phyloP scores from a whole-genome alignment of 2,888 invertebrate species.

The Merodon equestris region DNA sequence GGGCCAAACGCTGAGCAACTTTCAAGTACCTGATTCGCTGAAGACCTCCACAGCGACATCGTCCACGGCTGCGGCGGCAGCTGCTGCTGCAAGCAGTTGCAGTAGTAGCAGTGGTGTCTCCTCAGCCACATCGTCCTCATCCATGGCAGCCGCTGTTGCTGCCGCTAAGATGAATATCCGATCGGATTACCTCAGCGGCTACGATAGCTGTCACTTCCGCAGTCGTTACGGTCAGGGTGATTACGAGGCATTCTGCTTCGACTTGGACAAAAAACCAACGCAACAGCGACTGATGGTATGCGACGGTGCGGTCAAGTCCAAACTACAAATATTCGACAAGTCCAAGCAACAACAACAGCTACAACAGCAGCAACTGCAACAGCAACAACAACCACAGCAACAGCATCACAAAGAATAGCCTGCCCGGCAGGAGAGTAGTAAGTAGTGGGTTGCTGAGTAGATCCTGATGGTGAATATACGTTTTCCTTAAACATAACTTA shows the following conservation, averaged over 20 bases:
- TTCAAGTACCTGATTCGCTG: slow-evolving; percentile 76
- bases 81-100: slow-evolving; percentile 55
- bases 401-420: not conserved
- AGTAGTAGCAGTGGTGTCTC: slow-evolving; percentile 67
- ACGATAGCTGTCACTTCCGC: slow-evolving; percentile 74
- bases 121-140: slow-evolving; percentile 64
- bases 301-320: slow-evolving; percentile 92
- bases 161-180: slow-evolving; percentile 75
- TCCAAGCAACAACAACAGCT: slow-evolving; percentile 79
- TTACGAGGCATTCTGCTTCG: slow-evolving; percentile 77
- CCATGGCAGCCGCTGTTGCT: slow-evolving; percentile 60
- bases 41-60: slow-evolving; percentile 71
- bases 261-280: slow-evolving; percentile 79
- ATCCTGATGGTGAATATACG: slow-evolving; percentile 8
- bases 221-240: slow-evolving; percentile 73
- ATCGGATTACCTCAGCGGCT: slow-evolving; percentile 74
- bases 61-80: slow-evolving; percentile 60
- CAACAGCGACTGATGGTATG: slow-evolving; percentile 87
- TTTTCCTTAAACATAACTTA: slow-evolving; percentile 52
- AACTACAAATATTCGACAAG: slow-evolving; percentile 91
- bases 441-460: slow-evolving; percentile 26
- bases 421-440: not conserved
- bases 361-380: slow-evolving; percentile 61
- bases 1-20: slow-evolving; percentile 82
- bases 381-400: slow-evolving; percentile 35